These are phyloP conservation scores for Panzeria rudis DNA, from an alignment of 2,888 invertebrate species.

Conservation along the genomic window DNA sequence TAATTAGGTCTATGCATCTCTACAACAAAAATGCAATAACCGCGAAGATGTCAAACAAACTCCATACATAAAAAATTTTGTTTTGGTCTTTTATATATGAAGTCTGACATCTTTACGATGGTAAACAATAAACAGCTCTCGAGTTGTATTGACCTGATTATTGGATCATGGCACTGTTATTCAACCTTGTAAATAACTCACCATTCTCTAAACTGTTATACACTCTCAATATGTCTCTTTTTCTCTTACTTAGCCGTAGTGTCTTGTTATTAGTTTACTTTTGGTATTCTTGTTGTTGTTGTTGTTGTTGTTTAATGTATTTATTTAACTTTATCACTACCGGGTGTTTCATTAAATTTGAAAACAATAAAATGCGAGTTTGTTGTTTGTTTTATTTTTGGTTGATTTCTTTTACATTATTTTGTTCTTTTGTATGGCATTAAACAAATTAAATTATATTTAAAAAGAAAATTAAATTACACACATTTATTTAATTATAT, in stretches of 20 bases:
- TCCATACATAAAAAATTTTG: no score
- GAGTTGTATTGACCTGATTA: no score
- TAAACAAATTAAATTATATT: conserved; percentile 55
- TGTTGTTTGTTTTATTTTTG: conserved; percentile 51
- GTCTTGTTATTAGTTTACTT: not conserved
- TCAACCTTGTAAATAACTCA: no score
- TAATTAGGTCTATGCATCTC: no score
- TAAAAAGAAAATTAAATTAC: conserved; percentile 70
- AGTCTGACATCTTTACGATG: no score
- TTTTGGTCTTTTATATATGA: no score
- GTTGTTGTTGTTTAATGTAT: not conserved
- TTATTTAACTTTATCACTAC: conserved; percentile 27
- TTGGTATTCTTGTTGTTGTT: not conserved
- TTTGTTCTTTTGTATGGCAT: conserved; percentile 58
- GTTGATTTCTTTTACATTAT: conserved; percentile 38
- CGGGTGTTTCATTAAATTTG: conserved; percentile 58
- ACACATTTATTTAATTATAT: conserved; percentile 74
- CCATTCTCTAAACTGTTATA: not conserved
- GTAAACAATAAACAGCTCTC: no score
- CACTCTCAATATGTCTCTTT: not conserved
- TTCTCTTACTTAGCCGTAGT: not conserved
- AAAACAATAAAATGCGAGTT: conserved; percentile 72
- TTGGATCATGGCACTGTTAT: no score
- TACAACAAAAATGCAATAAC: no score
- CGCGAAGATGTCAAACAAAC: no score